Evolutionary conservation across 2,113 vertebrate genomes (phyloP).

Genomic region (Propithecus coquereli): DNA sequence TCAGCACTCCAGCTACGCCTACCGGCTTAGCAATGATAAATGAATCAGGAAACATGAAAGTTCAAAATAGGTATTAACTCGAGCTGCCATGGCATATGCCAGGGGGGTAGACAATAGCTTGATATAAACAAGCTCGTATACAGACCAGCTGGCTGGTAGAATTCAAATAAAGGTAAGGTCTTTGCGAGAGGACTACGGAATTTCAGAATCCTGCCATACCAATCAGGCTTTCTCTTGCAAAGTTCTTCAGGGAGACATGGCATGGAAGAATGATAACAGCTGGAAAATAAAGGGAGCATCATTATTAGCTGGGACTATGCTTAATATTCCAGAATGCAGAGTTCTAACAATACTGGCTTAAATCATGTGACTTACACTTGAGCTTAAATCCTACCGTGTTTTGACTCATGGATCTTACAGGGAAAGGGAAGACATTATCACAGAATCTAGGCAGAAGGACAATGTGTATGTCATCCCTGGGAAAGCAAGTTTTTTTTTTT

Average conservation of each 20-base stretch:
- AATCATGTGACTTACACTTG: neutral
- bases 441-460: neutral
- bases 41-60: slow-evolving; percentile 41
- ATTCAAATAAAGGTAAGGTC: neutral
- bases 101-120: neutral
- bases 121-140: neutral
- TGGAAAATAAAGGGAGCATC: neutral
- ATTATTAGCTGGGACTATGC: neutral
- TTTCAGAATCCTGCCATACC: neutral
- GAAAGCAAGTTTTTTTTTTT: neutral
- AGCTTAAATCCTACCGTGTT: neutral
- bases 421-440: neutral
- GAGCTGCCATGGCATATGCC: neutral
- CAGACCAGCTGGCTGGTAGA: neutral
- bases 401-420: neutral
- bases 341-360: neutral
- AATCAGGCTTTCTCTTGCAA: neutral
- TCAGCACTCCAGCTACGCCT: neutral
- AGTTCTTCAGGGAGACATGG: neutral
- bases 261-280: neutral
- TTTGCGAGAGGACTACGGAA: neutral
- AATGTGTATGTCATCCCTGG: neutral
- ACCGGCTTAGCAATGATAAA: slow-evolving; percentile 48
- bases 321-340: neutral
- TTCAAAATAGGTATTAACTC: slow-evolving; percentile 41